phyloP scores from a whole-genome alignment of 2,888 invertebrate genomes.

The Actias luna region DNA sequence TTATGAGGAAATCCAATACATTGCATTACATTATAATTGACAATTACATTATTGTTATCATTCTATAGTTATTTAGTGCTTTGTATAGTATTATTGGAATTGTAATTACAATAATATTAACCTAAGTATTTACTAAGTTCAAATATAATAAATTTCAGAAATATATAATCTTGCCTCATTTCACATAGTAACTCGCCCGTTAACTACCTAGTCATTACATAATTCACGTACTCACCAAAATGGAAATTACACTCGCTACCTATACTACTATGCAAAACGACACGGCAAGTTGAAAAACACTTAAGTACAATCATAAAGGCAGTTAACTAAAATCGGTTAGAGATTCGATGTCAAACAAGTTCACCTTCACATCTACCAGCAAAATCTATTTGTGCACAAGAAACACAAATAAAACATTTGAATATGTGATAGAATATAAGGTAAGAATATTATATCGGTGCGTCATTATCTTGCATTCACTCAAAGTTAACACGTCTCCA shows the following conservation, averaged over 20 bases:
- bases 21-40: no score
- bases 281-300: background rate
- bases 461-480: constrained; percentile 11
- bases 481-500: constrained; percentile 2
- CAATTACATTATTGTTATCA: background rate
- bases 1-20: no score
- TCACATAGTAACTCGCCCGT: background rate
- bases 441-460: background rate
- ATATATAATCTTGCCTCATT: background rate
- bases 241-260: background rate
- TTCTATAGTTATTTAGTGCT: background rate
- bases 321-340: background rate
- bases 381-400: background rate
- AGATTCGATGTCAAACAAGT: constrained; percentile 2
- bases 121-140: background rate
- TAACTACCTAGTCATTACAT: background rate
- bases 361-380: constrained; percentile 9
- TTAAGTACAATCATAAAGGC: background rate
- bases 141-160: background rate
- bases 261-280: constrained; percentile 1
- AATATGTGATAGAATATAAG: constrained; percentile 6
- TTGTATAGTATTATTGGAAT: background rate
- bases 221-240: background rate
- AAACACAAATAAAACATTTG: background rate
- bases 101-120: background rate